A percentile compares a stretch with the other conserved stretches of the same genome.
Conservation (phyloP, 2,797 vertebrate species). For the Pitangus sulphuratus region DNA sequence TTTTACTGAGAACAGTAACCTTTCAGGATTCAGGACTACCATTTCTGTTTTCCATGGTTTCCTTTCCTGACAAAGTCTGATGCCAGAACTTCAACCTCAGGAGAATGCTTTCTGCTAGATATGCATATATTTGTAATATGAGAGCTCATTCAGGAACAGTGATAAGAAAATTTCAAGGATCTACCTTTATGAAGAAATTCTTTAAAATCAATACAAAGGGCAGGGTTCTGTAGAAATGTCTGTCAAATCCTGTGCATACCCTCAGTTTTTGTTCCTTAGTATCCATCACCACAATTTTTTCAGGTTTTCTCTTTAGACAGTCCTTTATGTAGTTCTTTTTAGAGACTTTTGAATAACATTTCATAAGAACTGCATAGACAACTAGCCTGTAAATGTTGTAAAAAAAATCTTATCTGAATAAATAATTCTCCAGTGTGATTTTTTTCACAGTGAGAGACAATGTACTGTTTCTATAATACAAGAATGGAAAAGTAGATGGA, state of each 20-base stretch:
- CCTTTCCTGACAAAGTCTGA: background rate
- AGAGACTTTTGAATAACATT: background rate
- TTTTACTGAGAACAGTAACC: background rate
- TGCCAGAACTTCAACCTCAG: background rate
- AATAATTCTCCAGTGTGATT: background rate
- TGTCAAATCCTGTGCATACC: background rate
- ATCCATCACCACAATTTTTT: background rate
- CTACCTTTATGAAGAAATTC: background rate
- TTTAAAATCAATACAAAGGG: background rate
- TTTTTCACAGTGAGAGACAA: background rate
- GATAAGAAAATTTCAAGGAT: background rate
- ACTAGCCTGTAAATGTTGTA: background rate
- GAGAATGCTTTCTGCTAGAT: background rate
- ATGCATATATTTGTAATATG: background rate
- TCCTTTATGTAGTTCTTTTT: background rate
- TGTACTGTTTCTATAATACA: background rate
- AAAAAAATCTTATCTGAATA: background rate
- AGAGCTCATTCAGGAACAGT: background rate
- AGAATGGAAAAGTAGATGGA: background rate
- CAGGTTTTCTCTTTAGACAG: background rate
- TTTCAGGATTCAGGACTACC: background rate
- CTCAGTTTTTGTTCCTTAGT: background rate
- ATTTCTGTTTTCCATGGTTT: conserved; percentile 1
- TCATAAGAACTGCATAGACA: background rate
- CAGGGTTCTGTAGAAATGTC: background rate